Evolutionary conservation across 2,797 vertebrate genomes (phyloP).

Genomic region (Sylvia borin): DNA sequence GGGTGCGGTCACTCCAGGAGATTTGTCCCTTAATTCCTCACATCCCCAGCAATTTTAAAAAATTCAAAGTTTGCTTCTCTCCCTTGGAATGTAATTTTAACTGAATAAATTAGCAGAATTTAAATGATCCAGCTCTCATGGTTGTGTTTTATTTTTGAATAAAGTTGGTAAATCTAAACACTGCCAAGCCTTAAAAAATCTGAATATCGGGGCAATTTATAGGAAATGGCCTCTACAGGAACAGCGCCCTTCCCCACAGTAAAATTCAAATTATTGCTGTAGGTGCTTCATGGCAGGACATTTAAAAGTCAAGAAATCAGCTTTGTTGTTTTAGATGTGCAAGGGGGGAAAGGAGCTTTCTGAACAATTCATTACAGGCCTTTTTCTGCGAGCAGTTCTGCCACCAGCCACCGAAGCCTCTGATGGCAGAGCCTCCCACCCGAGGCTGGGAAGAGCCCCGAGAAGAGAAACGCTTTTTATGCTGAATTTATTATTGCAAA

Average conservation of each 20-base stretch:
- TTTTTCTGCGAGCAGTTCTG: background rate
- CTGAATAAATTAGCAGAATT: background rate
- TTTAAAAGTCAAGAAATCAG: background rate
- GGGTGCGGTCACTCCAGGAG: rapidly evolving
- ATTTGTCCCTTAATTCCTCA: background rate
- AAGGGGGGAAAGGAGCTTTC: background rate
- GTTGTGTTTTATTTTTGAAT: background rate
- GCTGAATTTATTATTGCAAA: background rate
- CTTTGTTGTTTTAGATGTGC: background rate
- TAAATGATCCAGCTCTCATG: background rate
- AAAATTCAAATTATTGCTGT: background rate
- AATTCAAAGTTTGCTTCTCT: background rate
- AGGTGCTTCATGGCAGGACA: background rate
- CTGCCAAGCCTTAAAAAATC: background rate
- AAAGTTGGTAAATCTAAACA: background rate
- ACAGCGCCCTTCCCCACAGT: background rate
- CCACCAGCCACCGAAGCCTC: background rate
- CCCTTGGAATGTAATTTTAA: background rate
- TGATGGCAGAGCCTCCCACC: rapidly evolving
- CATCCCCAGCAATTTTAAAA: background rate
- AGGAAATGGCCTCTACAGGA: background rate
- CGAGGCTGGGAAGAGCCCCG: background rate
- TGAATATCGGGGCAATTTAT: background rate
- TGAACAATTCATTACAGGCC: background rate
- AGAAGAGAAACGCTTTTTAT: background rate